These are phyloP conservation scores for Eulithis prunata DNA, from an alignment of 2,888 invertebrate species.

Conservation along the genomic window DNA sequence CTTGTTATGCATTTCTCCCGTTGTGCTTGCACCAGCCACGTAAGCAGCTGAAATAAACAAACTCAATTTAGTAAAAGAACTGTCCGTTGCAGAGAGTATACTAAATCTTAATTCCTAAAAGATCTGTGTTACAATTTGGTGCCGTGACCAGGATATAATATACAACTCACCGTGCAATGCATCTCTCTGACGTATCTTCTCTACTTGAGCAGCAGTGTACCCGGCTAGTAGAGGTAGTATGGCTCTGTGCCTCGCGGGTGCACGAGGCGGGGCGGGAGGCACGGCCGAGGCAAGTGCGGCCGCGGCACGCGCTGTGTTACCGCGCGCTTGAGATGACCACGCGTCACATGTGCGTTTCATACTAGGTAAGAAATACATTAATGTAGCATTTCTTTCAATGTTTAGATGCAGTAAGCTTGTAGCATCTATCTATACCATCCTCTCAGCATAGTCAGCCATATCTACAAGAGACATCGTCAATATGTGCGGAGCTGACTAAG, in stretches of 20 bases:
- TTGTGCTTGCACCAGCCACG: constrained; percentile 60
- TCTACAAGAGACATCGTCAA: too few species aligned
- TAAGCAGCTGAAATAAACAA: constrained; percentile 60
- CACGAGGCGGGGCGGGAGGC: constrained; percentile 34
- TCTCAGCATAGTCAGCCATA: too few species aligned
- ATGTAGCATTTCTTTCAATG: too few species aligned
- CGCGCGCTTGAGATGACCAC: constrained; percentile 49
- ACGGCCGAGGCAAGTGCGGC: constrained; percentile 40
- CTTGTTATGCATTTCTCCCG: constrained; percentile 73
- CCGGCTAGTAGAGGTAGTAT: constrained; percentile 62
- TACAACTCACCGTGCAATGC: constrained; percentile 62
- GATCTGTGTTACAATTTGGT: too few species aligned
- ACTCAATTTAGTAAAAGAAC: neutral
- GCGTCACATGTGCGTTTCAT: constrained; percentile 60
- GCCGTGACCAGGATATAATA: neutral
- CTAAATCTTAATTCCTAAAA: too few species aligned
- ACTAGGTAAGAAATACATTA: constrained; percentile 36
- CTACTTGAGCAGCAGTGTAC: constrained; percentile 58
- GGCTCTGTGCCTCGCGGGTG: constrained; percentile 44
- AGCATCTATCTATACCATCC: too few species aligned
- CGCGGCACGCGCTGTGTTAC: constrained; percentile 42
- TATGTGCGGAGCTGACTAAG: too few species aligned
- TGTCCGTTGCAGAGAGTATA: too few species aligned
- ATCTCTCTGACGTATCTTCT: constrained; percentile 66
- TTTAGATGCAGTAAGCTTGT: too few species aligned